phyloP scores from a whole-genome alignment of 2,113 vertebrate species.

The Dinomys branickii region DNA sequence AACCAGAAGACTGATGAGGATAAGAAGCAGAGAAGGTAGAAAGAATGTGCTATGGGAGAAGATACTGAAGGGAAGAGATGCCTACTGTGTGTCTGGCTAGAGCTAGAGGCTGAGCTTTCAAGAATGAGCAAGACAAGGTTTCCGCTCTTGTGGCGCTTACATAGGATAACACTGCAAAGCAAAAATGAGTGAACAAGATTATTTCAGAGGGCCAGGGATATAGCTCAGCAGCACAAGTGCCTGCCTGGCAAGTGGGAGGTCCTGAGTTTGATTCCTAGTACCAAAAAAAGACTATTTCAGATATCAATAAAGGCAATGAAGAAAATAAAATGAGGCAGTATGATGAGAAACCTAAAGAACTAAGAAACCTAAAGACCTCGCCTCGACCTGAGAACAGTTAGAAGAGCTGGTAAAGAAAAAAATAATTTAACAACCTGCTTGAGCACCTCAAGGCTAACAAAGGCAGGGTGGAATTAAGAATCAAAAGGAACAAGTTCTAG shows the following conservation, averaged over 20 bases:
- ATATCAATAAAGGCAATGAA: not conserved
- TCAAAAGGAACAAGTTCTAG: not conserved
- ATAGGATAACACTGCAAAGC: not conserved
- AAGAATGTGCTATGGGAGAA: not conserved
- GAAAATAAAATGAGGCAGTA: not conserved
- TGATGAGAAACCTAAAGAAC: not conserved
- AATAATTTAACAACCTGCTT: not conserved
- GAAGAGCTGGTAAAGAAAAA: not conserved
- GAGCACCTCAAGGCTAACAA: not conserved
- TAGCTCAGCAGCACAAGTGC: too few species aligned
- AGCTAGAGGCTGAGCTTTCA: not conserved
- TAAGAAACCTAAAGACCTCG: not conserved
- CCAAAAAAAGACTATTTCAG: not conserved
- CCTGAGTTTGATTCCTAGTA: too few species aligned
- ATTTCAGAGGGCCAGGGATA: not conserved
- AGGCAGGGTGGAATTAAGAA: not conserved
- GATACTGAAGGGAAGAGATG: not conserved
- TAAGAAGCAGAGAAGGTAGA: not conserved
- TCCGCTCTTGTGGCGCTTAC: not conserved
- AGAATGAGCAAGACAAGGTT: not conserved
- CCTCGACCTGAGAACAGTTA: not conserved
- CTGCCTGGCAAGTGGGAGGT: too few species aligned
- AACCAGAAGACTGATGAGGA: not conserved
- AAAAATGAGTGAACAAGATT: not conserved
- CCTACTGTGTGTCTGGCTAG: not conserved